phyloP scores from a whole-genome alignment of 2,888 invertebrate species.

The Pyrrhia umbra region DNA sequence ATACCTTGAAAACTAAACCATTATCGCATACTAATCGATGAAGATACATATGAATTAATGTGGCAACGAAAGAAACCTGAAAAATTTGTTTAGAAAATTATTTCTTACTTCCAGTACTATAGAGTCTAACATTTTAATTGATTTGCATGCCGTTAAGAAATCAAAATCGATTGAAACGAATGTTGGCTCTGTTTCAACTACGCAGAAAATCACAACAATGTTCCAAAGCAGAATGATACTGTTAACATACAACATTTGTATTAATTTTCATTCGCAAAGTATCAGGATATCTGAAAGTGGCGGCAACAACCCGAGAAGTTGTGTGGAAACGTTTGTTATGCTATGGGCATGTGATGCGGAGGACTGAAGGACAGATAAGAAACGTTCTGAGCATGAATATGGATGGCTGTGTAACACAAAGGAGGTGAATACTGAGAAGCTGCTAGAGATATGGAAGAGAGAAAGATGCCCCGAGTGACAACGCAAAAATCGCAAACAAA shows the following conservation, averaged over 20 bases:
- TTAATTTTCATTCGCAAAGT: conserved; percentile 31
- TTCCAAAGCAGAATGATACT: conserved; percentile 22
- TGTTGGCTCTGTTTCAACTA: conserved; percentile 55
- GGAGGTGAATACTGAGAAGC: no score
- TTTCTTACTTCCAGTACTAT: no score
- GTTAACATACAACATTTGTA: conserved; percentile 28
- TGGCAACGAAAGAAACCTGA: no score
- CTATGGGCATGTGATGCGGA: background rate
- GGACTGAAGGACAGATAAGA: background rate
- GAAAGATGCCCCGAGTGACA: no score
- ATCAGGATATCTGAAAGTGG: no score
- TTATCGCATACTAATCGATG: conserved; percentile 33
- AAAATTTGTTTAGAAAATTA: background rate
- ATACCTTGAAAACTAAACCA: conserved; percentile 29
- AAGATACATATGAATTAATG: no score
- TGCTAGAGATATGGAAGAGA: no score
- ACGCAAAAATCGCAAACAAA: no score
- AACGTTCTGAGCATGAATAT: background rate
- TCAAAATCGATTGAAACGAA: conserved; percentile 24
- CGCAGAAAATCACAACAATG: conserved; percentile 20
- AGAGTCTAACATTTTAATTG: no score
- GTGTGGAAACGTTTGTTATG: no score
- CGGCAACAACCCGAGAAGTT: no score
- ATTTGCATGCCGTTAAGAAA: conserved; percentile 38
- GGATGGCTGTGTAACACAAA: background rate